These are phyloP conservation scores for Temnothorax longispinosus DNA, from an alignment of 1,140 invertebrate species.

Conservation along the genomic window DNA sequence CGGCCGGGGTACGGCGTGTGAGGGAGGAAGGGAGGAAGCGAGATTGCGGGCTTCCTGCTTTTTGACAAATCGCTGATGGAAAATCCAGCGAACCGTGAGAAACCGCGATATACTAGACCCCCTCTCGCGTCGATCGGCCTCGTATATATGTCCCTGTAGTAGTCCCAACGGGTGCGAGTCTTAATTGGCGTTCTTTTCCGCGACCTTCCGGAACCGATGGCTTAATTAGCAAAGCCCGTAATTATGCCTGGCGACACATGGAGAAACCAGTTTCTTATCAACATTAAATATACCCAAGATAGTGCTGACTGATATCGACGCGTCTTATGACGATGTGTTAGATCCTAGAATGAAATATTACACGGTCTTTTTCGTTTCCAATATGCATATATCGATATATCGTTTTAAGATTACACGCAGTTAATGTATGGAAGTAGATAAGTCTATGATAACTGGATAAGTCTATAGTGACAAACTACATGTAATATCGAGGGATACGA, in stretches of 20 bases:
- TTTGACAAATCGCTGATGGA: constrained; percentile 59
- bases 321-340: background rate
- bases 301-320: background rate
- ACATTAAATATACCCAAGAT: background rate
- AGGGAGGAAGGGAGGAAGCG: background rate
- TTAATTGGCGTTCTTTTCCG: constrained; percentile 36
- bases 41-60: constrained; percentile 41
- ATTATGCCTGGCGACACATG: background rate
- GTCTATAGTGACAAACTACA: background rate
- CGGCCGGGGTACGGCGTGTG: background rate
- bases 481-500: constrained; percentile 54
- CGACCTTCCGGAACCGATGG: constrained; percentile 1
- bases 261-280: background rate
- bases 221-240: constrained; percentile 45
- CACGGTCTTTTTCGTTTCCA: background rate
- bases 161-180: background rate
- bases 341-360: background rate
- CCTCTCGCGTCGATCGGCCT: too few relatives aligned
- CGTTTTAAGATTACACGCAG: background rate
- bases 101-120: constrained; percentile 17
- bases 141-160: background rate
- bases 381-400: background rate
- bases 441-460: background rate
- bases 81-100: constrained; percentile 65
- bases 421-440: background rate